A percentile compares a stretch with the other conserved stretches of the same genome.
phyloP scores from a whole-genome alignment of 2,888 invertebrate species.

The Cryptocephalus moraei region DNA sequence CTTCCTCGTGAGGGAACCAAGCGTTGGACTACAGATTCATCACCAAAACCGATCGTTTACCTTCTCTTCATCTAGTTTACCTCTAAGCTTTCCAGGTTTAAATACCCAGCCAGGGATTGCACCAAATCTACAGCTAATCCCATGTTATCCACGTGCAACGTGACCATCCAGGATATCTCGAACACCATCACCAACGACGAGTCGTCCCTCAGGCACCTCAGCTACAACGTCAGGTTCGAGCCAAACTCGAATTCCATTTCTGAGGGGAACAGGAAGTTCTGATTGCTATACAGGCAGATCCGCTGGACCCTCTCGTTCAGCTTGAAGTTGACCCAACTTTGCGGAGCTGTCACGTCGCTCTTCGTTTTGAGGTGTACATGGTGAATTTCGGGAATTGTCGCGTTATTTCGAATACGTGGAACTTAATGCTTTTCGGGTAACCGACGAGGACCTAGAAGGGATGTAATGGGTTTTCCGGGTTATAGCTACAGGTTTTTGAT shows the following conservation, averaged over 20 bases:
- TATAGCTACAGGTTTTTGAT: no score
- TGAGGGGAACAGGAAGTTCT: slow-evolving; percentile 63
- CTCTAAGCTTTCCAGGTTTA: slow-evolving; percentile 64
- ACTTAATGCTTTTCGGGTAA: slow-evolving; percentile 61
- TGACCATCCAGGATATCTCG: slow-evolving; percentile 49
- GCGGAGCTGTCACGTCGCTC: slow-evolving; percentile 23
- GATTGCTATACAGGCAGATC: slow-evolving; percentile 79
- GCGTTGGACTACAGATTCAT: slow-evolving; percentile 41
- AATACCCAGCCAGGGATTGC: slow-evolving; percentile 68
- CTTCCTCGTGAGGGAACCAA: slow-evolving; percentile 63
- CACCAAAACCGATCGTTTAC: neutral
- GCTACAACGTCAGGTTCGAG: slow-evolving; percentile 49
- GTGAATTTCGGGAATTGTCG: slow-evolving; percentile 79
- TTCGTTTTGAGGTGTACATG: slow-evolving; percentile 56
- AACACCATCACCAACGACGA: slow-evolving; percentile 48
- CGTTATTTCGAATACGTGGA: slow-evolving; percentile 84
- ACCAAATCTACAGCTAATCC: slow-evolving; percentile 75
- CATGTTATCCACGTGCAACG: slow-evolving; percentile 64
- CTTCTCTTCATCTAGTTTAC: slow-evolving; percentile 26
- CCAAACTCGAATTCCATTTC: slow-evolving; percentile 49
- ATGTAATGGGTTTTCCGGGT: neutral
- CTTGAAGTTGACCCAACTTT: slow-evolving; percentile 45
- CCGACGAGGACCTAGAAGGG: slow-evolving; percentile 64
- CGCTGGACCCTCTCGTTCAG: slow-evolving; percentile 57
- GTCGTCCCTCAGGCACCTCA: slow-evolving; percentile 58